Evolutionary conservation across 2,888 invertebrate species (phyloP), one percentile per base, ranked within the genome.

Genomic region (Ctena decussata): DNA sequence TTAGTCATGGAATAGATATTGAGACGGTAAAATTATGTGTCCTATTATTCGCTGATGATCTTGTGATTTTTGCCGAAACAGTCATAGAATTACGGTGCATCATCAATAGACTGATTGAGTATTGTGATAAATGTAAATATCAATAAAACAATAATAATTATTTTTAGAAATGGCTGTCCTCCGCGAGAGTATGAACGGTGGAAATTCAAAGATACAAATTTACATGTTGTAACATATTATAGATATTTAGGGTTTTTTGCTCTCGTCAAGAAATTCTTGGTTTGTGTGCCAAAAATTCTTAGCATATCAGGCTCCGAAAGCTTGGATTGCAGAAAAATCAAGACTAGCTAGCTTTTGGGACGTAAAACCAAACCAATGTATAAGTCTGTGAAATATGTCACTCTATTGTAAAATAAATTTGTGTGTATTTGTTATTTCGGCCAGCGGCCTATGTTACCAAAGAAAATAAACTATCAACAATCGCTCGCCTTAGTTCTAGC

Each of bases 191-290:
- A 44, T 77, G 77, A 77, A 32, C 27, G 35, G 0, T 69, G 77
- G 77, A 32, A 69, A 12, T 77, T 44, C 18, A 44, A 35, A 15
- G 70, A 69, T 46, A 46, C n/a, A 8, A 0, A 44, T 35, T 69
- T 77, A 32, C 27, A 77, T n/a, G 65, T 46, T 32, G 77, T 46
- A 21, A 27, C 77, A 2, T 35, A 44, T 24, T 77, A 77, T 77
- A 77, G 70, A 41, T 77, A 69, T 70, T 24, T 77, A 46, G 77
- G n/a, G 77, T 35, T 2, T 65, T 32, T 32, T 65, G 35, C 3
- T 65, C 2, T 65, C 65, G 35, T 35, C 65, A 1, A 65, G 65
- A 35, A 35, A 35, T 18, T 65, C 65, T 18, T 65, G 35, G 65
- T 65, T 12, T 21, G 35, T 65, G 65, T 65, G 65, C 18, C 65